phyloP scores from a whole-genome alignment of 1,140 invertebrate species.

The Brachionus calyciflorus region DNA sequence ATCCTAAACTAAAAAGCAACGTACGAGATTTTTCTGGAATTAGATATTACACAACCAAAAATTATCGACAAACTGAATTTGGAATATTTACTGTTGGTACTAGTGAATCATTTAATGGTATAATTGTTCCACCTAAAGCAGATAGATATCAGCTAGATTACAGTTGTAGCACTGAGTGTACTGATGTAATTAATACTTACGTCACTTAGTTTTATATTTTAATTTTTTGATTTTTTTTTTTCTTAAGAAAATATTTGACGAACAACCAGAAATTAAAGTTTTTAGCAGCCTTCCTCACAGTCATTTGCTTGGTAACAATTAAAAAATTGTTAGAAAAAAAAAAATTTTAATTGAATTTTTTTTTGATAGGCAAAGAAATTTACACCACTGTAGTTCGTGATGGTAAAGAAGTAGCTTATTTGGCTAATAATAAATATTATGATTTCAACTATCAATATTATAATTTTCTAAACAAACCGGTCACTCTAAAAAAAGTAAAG shows the following conservation, averaged over 20 bases:
- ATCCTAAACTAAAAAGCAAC: neutral
- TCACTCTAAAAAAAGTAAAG: constrained; percentile 11
- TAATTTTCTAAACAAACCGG: constrained; percentile 31
- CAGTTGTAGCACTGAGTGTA: neutral
- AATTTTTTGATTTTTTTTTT: neutral
- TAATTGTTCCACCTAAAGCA: constrained; percentile 14
- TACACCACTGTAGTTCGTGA: constrained; percentile 11
- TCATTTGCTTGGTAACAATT: constrained; percentile 1
- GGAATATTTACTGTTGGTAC: constrained; percentile 16
- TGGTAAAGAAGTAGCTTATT: constrained; percentile 31
- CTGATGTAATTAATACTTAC: neutral
- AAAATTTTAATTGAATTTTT: too few species aligned
- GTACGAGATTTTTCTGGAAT: neutral
- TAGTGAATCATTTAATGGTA: neutral
- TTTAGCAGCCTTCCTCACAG: constrained; percentile 23
- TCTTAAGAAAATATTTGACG: constrained; percentile 31
- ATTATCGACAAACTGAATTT: constrained; percentile 33
- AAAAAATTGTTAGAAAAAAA: too few species aligned
- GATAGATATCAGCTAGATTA: constrained; percentile 1
- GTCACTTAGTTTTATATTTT: too few species aligned
- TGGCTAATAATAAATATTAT: constrained; percentile 22
- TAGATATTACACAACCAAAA: constrained; percentile 2
- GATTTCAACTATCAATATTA: constrained; percentile 40
- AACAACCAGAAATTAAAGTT: constrained; percentile 31
- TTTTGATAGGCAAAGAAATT: too few species aligned